A percentile compares a stretch with the other conserved stretches of the same genome.
These are phyloP conservation scores for Saccostrea echinata DNA, from an alignment of 1,140 invertebrate species.

Conservation along the genomic window DNA sequence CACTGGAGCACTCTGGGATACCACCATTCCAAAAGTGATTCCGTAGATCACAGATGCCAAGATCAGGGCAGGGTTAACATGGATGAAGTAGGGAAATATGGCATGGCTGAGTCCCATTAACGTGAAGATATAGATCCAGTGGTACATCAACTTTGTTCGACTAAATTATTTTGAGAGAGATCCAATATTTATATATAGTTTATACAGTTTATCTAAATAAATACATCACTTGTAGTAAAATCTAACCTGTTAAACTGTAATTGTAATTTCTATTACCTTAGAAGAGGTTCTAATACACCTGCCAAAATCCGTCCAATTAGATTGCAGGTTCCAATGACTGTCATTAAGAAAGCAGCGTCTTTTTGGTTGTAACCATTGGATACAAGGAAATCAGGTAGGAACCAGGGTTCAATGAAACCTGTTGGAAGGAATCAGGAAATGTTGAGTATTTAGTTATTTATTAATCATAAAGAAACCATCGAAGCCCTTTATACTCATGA, in stretches of 20 bases:
- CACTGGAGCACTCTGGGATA: not conserved
- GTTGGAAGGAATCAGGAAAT: not conserved
- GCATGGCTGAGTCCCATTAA: not conserved
- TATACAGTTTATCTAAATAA: not conserved
- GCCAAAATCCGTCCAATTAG: not conserved
- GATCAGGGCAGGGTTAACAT: not conserved
- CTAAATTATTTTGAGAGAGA: not conserved
- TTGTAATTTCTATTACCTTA: not conserved
- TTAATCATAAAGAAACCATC: no score
- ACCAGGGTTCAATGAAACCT: constrained; percentile 30
- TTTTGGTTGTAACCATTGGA: not conserved
- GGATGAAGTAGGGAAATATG: not conserved
- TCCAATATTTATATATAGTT: not conserved
- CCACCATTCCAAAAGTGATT: constrained; percentile 2
- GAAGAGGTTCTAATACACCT: not conserved
- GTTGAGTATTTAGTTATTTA: no score
- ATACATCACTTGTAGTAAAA: not conserved
- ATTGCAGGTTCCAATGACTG: not conserved
- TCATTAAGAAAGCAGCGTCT: constrained; percentile 3
- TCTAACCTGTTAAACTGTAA: not conserved
- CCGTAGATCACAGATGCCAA: constrained; percentile 6
- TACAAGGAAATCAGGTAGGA: constrained; percentile 1
- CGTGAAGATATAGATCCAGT: constrained; percentile 26
- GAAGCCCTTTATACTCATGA: no score
- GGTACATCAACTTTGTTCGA: constrained; percentile 1